These are phyloP conservation scores for Schrankia costaestrigalis DNA, from an alignment of 2,888 invertebrate species.

Conservation along the genomic window DNA sequence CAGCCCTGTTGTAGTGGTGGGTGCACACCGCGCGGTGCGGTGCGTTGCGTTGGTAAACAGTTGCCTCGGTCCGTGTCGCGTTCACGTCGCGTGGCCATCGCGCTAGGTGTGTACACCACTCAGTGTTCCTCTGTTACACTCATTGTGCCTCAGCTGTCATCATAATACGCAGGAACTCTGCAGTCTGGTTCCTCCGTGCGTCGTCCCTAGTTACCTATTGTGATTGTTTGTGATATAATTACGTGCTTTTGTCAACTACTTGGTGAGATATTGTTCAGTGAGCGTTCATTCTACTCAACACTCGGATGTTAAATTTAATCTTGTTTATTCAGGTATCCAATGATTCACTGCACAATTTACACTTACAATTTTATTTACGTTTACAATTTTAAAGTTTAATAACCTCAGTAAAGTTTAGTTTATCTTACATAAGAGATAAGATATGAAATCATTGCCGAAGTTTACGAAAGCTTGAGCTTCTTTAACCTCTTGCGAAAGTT, in stretches of 20 bases:
- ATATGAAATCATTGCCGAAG: slow-evolving; percentile 28
- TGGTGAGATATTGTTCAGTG: slow-evolving; percentile 36
- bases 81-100: slow-evolving; percentile 49
- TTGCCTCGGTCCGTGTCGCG: slow-evolving; percentile 54
- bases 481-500: slow-evolving; percentile 26
- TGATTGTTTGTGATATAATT: slow-evolving; percentile 39
- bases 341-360: slow-evolving; percentile 22
- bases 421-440: slow-evolving; percentile 36
- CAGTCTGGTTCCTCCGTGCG: slow-evolving; percentile 49
- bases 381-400: slow-evolving; percentile 13
- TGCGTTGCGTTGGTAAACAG: slow-evolving; percentile 55
- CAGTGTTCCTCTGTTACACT: slow-evolving; percentile 10
- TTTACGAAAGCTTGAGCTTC: slow-evolving; percentile 33
- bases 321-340: slow-evolving; percentile 10
- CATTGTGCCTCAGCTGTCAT: slow-evolving; percentile 16
- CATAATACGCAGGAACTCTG: slow-evolving; percentile 70
- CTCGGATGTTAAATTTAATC: slow-evolving; percentile 16
- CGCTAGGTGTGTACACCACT: slow-evolving; percentile 21
- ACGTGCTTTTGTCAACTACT: slow-evolving; percentile 39
- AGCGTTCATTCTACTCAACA: slow-evolving; percentile 18
- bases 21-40: slow-evolving; percentile 45
- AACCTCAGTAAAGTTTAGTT: slow-evolving; percentile 34
- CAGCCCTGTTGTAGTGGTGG: slow-evolving; percentile 43
- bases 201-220: slow-evolving; percentile 17
- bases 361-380: too few relatives aligned